Evolutionary conservation across 2,113 vertebrate genomes (phyloP).

Genomic region (Sceloporus undulatus): DNA sequence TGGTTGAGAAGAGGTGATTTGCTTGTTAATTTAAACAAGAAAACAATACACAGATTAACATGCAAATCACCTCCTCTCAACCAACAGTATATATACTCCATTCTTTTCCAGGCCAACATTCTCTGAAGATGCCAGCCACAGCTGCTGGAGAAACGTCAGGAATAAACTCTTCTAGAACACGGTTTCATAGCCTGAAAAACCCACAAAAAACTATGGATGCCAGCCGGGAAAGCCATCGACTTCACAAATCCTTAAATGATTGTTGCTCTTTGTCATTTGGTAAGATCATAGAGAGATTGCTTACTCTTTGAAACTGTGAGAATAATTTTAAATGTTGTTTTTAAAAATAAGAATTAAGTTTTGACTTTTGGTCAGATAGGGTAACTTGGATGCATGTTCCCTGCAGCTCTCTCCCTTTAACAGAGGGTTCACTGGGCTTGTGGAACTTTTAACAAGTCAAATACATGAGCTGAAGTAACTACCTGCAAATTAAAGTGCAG

Average conservation of each 20-base stretch:
- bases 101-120: no score
- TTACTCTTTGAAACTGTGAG: background rate
- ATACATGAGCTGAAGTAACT: slow-evolving; percentile 60
- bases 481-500: slow-evolving; percentile 63
- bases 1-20: no score
- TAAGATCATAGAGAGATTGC: background rate
- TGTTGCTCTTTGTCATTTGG: background rate
- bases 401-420: slow-evolving; percentile 74
- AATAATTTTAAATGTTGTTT: background rate
- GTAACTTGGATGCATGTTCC: slow-evolving; percentile 53
- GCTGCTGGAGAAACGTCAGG: no score
- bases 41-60: no score
- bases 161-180: no score
- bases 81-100: no score
- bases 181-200: no score
- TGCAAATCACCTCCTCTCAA: no score
- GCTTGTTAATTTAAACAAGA: no score
- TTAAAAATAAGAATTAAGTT: background rate
- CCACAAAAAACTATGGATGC: no score
- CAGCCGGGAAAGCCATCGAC: no score
- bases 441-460: slow-evolving; percentile 53
- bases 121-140: no score
- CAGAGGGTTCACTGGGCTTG: slow-evolving; percentile 74
- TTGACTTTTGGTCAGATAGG: background rate
- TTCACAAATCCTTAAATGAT: background rate